Evolutionary conservation across 2,888 invertebrate species (phyloP), one percentile per base, ranked within the genome.

Genomic region (Ichneumon xanthorius): DNA sequence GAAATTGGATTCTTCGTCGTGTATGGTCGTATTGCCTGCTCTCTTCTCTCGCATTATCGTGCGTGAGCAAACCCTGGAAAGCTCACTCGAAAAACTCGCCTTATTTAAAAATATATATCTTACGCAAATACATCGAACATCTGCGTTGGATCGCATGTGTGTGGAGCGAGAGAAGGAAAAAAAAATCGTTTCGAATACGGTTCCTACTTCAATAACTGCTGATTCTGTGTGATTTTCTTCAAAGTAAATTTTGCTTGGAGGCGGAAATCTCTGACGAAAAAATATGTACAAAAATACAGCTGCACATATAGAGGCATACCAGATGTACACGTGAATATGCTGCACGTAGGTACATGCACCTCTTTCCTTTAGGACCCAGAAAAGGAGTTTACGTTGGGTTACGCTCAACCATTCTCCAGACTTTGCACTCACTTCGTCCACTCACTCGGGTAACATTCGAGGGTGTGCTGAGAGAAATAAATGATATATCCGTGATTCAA

Each of bases 1-100:
- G 63, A 72, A 80, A 84, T 84, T 72, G 80, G 76, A 80, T 48
- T 75, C 37, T 48, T 70, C 70, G 50, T 55, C 26, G 7, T 30
- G 19, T 67, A 16, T 75, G 26, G n/a, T 63, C 40, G 16, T 53
- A 16, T 68, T 68, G 26, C 58, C 30, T 22, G 61, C 63, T 45
- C 30, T 22, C 37, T 45, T 37, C 9, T 50, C 72, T 67, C 48
- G 75, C 48, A 33, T 75, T 75, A 63, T 33, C 63, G 63, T 61
- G 63, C 73, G n/a, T 30, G 19, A 19, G 30, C 63, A 63, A 55
- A 75, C 63, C 11, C 45, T 48, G 11, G n/a, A 63, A 45, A 26
- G 61, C 19, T 30, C 70, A 9, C 30, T 50, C 50, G n/a, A 48
- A 48, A 48, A 16, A 37, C 5, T 55, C 19, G 2, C 63, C 16